Evolutionary conservation across 2,797 vertebrate genomes (phyloP).

Genomic region (Spinus pinus): DNA sequence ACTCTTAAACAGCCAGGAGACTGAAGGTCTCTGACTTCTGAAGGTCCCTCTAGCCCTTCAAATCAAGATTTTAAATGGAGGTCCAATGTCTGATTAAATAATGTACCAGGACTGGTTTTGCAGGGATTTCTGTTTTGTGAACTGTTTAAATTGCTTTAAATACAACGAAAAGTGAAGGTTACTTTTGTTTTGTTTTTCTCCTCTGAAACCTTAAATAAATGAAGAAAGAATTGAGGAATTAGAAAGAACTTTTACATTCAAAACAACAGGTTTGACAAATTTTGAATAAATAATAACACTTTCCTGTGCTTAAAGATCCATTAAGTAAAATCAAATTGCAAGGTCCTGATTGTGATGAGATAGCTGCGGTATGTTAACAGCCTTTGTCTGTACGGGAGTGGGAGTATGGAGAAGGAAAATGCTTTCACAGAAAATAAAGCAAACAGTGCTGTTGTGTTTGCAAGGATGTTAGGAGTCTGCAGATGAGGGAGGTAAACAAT

Average conservation of each 20-base stretch:
- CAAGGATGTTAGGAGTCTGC: background rate
- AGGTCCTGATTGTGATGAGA: constrained; percentile 2
- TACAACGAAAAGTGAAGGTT: background rate
- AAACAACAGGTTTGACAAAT: background rate
- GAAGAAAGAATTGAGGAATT: background rate
- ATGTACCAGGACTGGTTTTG: background rate
- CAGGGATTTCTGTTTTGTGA: background rate
- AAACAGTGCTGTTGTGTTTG: background rate
- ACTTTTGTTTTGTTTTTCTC: background rate
- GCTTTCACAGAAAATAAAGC: background rate
- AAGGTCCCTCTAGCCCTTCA: background rate
- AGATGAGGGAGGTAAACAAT: constrained; percentile 12
- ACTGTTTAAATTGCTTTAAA: background rate
- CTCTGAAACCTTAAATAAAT: constrained; percentile 1
- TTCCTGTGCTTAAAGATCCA: background rate
- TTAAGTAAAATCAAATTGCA: constrained; percentile 23
- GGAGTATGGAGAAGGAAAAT: background rate
- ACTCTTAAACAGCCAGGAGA: background rate
- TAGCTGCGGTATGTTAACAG: background rate
- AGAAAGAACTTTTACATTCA: background rate
- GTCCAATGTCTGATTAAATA: background rate
- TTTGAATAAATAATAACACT: constrained; percentile 24
- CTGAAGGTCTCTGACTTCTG: background rate
- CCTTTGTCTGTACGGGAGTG: background rate
- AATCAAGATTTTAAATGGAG: background rate